Evolutionary conservation across 2,888 invertebrate genomes (phyloP), one percentile per base, ranked within the genome.

Genomic region (Xylota segnis): DNA sequence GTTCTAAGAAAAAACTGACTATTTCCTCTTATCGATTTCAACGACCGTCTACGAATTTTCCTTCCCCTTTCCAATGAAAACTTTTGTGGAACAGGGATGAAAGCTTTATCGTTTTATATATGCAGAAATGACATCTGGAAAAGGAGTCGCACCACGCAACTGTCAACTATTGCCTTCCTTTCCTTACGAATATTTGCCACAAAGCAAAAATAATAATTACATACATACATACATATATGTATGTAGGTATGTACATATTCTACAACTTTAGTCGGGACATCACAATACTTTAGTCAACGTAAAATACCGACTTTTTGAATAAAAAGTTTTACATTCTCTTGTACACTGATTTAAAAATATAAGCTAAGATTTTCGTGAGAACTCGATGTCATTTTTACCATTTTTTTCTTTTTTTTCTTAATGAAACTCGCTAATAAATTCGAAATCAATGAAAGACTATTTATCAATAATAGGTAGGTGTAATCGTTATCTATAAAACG

Each of bases 11-110:
- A 68, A 32, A 61, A 79, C 52, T 79, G 75, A 66, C 68, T 66
- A 72, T 76, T 81, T 77, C 47, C 50, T 58, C 32, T 71, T 82
- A 86, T 86, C 86, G 86, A 86, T 86, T 82, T 56, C 76, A 16
- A 71, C 47, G 65, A 61, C 61, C 61, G 52, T 54, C 66, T 63
- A 54, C 18, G 65, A 65, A 16, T 65, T 72, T 79, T 18, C 40
- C 50, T 10, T 63, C 43, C 32, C 6, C 4, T 66, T 78, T 86
- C 76, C 84, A 81, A 40, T 34, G n/a, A 47, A 56, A 76, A 75
- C 70, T 79, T 65, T 45, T 40, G 16, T 71, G 52, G 65, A 70
- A 71, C 7, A 50, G 16, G 65, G 23, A 71, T 43, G 40, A 76
- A 81, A 75, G 75, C 75, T 84, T 50, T 14, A 16, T 37, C n/a